Evolutionary conservation across 2,888 invertebrate species (phyloP).

Genomic region (Dynastes hyllus): DNA sequence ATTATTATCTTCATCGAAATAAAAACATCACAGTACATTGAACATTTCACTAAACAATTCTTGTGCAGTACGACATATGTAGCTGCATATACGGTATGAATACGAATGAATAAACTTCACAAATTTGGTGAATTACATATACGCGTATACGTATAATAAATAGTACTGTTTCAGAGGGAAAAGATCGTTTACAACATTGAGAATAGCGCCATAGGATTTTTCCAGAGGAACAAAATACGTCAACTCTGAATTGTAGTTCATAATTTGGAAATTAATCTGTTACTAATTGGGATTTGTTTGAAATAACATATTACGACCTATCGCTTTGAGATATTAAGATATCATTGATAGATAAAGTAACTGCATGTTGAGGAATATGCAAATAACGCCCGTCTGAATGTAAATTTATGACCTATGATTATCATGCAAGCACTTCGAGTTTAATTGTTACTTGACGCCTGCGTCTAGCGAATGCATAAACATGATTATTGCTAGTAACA

Average conservation of each 20-base stretch:
- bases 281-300: conserved; percentile 31
- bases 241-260: conserved; percentile 10
- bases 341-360: conserved; percentile 31
- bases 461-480: not conserved
- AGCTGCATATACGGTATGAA: conserved; percentile 15
- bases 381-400: conserved; percentile 10
- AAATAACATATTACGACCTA: not conserved
- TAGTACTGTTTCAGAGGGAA: not conserved
- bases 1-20: conserved; percentile 44
- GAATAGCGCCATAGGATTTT: conserved; percentile 3
- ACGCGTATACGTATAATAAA: not conserved
- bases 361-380: conserved; percentile 13
- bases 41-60: conserved; percentile 25
- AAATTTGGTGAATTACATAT: conserved; percentile 19
- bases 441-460: conserved; percentile 24
- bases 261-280: conserved; percentile 14
- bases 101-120: conserved; percentile 31
- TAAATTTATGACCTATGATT: conserved; percentile 21
- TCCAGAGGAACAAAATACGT: conserved; percentile 7
- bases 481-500: not conserved
- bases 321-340: conserved; percentile 21
- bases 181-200: not conserved
- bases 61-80: conserved; percentile 29
- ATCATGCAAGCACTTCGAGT: not conserved
- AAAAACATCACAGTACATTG: conserved; percentile 30